These are phyloP conservation scores for Garra rufa DNA, from an alignment of 2,113 vertebrate genomes.

Conservation along the genomic window DNA sequence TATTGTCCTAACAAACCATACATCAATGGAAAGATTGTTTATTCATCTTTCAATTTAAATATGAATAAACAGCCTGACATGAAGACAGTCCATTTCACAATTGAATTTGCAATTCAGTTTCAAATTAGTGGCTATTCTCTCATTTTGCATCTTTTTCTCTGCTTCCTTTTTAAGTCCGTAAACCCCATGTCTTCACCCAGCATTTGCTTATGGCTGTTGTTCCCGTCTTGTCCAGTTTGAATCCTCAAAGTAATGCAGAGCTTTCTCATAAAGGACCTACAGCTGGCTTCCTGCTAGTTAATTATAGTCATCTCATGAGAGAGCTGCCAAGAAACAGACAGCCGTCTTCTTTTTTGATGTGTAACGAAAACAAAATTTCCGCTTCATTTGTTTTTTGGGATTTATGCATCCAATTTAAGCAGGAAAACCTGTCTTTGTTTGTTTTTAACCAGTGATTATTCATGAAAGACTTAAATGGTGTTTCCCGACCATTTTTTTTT, in stretches of 20 bases:
- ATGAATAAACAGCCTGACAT: neutral
- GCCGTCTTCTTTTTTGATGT: neutral
- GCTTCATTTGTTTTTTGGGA: neutral
- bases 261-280: conserved; percentile 20
- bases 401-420: neutral
- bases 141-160: neutral
- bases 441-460: neutral
- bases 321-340: conserved; percentile 25
- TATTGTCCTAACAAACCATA: no score
- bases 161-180: neutral
- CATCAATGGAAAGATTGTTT: no score
- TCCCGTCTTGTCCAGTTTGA: neutral
- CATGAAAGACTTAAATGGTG: neutral
- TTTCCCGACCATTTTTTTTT: neutral
- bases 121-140: neutral
- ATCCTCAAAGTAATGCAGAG: conserved; percentile 17
- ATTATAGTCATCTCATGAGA: conserved; percentile 35
- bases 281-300: conserved; percentile 36
- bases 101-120: neutral
- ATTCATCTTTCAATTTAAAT: no score
- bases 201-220: neutral
- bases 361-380: neutral
- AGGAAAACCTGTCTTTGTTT: neutral
- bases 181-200: neutral
- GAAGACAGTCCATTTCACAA: neutral